Evolutionary conservation across 2,797 vertebrate species (phyloP).

Genomic region (Lacerta viridis): DNA sequence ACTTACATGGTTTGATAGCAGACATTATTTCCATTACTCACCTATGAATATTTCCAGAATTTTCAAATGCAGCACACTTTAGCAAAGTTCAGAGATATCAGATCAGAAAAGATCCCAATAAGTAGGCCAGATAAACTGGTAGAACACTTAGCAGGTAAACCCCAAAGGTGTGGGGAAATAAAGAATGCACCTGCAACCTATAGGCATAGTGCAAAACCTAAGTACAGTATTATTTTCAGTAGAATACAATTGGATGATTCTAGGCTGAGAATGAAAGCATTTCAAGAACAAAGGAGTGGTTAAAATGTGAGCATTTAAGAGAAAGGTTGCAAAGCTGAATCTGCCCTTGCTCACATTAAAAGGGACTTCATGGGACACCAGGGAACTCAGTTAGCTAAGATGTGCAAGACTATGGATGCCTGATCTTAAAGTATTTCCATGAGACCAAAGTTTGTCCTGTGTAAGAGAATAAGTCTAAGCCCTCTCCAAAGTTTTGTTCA

Average conservation of each 20-base stretch:
- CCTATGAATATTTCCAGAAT: not conserved
- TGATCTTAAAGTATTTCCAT: not conserved
- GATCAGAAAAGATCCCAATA: not conserved
- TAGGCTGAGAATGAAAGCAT: not conserved
- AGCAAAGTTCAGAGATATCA: not conserved
- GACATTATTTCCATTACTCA: not conserved
- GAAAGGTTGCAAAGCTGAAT: not conserved
- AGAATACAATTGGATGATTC: not conserved
- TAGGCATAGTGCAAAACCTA: not conserved
- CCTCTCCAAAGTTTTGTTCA: slow-evolving; percentile 4
- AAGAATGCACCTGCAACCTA: not conserved
- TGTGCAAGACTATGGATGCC: not conserved
- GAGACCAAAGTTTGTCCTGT: not conserved
- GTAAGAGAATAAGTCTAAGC: not conserved
- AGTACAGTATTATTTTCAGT: too few relatives aligned
- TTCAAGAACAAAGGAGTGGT: not conserved
- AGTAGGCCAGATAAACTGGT: not conserved
- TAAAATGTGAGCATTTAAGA: slow-evolving; percentile 3
- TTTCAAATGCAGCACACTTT: not conserved
- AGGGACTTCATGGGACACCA: not conserved
- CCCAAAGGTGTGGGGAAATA: not conserved
- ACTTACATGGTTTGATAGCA: too few relatives aligned
- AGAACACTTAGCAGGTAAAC: not conserved
- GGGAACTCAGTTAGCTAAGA: not conserved
- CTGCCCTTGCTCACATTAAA: not conserved